Evolutionary conservation across 2,113 vertebrate genomes (phyloP), one percentile per base, ranked within the genome.

Genomic region (Calyptomena viridis): DNA sequence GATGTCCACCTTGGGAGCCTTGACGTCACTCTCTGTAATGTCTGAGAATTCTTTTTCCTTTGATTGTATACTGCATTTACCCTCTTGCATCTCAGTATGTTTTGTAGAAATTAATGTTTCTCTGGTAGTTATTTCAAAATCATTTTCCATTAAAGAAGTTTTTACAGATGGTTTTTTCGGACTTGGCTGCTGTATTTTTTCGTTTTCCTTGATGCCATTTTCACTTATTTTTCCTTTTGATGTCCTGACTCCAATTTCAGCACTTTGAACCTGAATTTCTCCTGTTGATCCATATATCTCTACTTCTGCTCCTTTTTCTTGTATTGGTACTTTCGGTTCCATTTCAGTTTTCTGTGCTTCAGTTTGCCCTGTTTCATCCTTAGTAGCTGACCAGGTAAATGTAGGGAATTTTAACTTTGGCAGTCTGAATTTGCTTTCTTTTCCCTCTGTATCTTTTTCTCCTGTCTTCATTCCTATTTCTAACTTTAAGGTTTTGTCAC

Each of bases 111-210:
- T 22, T 0, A 1, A 0, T 2, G 2, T 4, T 6, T 84, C 23
- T 40, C 0, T 0, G 0, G 11, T 5, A 12, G 0, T 7, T 0
- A 69, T 5, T 15, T 12, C 3, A 0, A 1, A 4, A 0, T 9
- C 0, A 0, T 5, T 27, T 1, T 74, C 0, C 0, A 0, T 0
- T 16, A 0, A 0, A 0, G 3, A 1, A 0, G 0, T 0, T 22
- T 46, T 8, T 16, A 1, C 0, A 0, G 0, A 0, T 22, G 1
- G 0, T 4, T 0, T 11, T 25, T 67, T 66, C 0, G 3, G 1
- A 4, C 2, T 27, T 5, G 1, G 1, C 0, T 19, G 0, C 0
- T 67, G 1, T 0, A 0, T 0, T 22, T 17, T 5, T 1, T 0
- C 0, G 0, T 2, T 3, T 20, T 35, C 0, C 3, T 1, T 13